These are phyloP conservation scores for Strigops habroptila DNA, from an alignment of 2,113 vertebrate genomes.

Conservation along the genomic window DNA sequence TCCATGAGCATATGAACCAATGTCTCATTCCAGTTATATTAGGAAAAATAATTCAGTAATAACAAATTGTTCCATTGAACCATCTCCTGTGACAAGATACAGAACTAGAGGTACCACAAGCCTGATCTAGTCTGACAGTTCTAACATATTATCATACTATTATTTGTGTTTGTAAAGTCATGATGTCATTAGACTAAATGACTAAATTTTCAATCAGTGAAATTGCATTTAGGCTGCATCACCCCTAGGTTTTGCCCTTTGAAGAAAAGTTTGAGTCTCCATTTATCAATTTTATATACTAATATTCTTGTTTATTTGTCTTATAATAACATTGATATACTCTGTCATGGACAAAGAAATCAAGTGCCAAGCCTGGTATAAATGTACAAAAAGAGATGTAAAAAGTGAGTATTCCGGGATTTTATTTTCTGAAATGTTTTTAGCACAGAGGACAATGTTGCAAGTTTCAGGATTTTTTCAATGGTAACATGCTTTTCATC, in stretches of 20 bases:
- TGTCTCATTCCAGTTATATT: not conserved
- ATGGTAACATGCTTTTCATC: not conserved
- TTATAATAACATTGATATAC: not conserved
- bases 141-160: not conserved
- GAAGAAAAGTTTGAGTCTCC: not conserved
- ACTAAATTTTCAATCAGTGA: not conserved
- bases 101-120: not conserved
- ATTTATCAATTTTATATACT: not conserved
- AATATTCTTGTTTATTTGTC: not conserved
- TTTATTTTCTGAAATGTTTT: not conserved
- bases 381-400: not conserved
- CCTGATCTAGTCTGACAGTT: not conserved
- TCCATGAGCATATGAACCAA: not conserved
- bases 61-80: not conserved
- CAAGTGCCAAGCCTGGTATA: not conserved
- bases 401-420: not conserved
- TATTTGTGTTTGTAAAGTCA: not conserved
- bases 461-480: not conserved
- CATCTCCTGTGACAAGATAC: not conserved
- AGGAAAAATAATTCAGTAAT: not conserved
- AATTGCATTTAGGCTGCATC: not conserved
- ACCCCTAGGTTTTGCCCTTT: not conserved
- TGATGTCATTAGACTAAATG: not conserved
- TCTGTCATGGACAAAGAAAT: not conserved
- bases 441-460: not conserved